Conservation (phyloP, 1,140 invertebrate genomes). For the Parapsyche elsis region DNA sequence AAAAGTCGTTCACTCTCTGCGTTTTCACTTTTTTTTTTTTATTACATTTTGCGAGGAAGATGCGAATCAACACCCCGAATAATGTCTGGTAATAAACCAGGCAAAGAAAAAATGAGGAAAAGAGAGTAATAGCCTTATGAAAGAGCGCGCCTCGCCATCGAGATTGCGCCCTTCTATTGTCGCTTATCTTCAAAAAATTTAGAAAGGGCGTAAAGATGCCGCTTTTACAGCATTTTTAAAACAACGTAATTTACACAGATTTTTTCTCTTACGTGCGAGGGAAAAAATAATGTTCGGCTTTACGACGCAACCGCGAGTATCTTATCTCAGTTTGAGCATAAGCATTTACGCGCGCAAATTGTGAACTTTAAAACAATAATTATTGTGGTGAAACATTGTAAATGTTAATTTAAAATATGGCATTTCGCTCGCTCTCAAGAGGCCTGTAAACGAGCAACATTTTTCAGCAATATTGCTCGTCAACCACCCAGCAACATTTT, state of each 20-base stretch:
- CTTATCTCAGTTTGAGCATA: too few species aligned
- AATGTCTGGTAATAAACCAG: neutral
- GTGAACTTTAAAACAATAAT: too few species aligned
- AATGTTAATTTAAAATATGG: too few species aligned
- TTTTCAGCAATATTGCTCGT: too few species aligned
- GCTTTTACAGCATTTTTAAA: neutral
- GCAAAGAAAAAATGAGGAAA: constrained; percentile 2
- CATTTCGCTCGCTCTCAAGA: too few species aligned
- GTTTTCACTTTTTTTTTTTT: too few species aligned
- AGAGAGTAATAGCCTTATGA: constrained; percentile 4
- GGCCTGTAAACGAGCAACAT: too few species aligned
- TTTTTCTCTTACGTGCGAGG: neutral
- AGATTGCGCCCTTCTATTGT: constrained; percentile 17
- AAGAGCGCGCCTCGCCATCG: neutral
- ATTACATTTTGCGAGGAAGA: too few species aligned
- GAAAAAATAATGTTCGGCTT: neutral
- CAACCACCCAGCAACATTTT: too few species aligned
- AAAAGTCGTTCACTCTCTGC: neutral
- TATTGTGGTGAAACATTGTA: too few species aligned
- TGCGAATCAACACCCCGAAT: neutral
- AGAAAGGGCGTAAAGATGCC: neutral
- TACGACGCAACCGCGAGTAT: neutral
- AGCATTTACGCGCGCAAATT: too few species aligned
- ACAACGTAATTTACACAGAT: too few species aligned
- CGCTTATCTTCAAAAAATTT: neutral